Base-by-base conservation (phyloP, 1,140 invertebrate genomes). In the Bactericera cockerelli region DNA sequence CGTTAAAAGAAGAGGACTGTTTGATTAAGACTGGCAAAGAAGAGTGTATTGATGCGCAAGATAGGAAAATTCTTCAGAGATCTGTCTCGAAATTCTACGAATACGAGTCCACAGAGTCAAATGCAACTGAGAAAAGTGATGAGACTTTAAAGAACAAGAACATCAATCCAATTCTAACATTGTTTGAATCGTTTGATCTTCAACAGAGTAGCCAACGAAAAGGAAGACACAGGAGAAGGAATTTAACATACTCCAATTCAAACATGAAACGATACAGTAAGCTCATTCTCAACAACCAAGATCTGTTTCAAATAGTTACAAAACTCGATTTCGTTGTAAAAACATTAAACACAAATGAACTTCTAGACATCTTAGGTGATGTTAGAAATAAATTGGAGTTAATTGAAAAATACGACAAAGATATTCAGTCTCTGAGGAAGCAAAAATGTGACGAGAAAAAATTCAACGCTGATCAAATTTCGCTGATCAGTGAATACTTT, bases 221-320 rank as follows among this genome's bases (percentile, higher is more conserved):
- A 49, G 22, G 42, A 4, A 6, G 42, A n/a, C 6, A 49, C 22
- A 49, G 22, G 19, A 8, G 22, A 6, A 4, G 42, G 19, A 49
- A 22, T n/a, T 22, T 49, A 8, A 49, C 42, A 4, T 19, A 22
- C n/a, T 49, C 42, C 22, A 16, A 49, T 49, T 49, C 42, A 16
- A 49, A 19, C 22, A 22, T 22, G 22, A 49, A 22, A n/a, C n/a
- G 22, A n/a, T 49, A 49, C 22, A 16, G n/a, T 10, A 19, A 49
- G n/a, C n/a, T 49, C 42, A 49, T 49, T n/a, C 6, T 22, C 42
- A 49, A 49, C 22, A 49, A 49, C 19, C 42, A 49, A 49, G 42
- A 49, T 10, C 42, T 49, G 22, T 49, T 49, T 49, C 42, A 49
- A 4, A 49, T 49, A 10, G 42, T 16, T n/a, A 19, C 22, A 4